phyloP scores from a whole-genome alignment of 2,113 vertebrate species.

The Bufo bufo region DNA sequence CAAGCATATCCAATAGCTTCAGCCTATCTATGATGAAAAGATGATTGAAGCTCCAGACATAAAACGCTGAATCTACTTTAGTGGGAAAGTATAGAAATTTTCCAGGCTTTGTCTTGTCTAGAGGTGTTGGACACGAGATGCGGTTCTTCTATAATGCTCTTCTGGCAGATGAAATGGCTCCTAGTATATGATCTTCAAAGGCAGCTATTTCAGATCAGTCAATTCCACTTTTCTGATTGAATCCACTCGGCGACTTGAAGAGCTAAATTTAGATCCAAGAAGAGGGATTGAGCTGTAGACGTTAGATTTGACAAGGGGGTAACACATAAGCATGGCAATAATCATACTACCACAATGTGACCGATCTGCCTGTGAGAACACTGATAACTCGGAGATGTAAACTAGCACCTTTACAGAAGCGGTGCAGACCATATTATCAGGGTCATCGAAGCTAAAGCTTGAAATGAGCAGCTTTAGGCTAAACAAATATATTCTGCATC shows the following conservation, averaged over 20 bases:
- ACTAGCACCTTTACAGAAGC: background rate
- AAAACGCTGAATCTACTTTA: conserved; percentile 13
- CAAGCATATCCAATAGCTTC: background rate
- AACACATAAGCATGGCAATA: conserved; percentile 15
- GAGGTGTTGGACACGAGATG: conserved; percentile 22
- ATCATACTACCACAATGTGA: background rate
- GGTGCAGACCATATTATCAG: background rate
- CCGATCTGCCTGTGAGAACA: background rate
- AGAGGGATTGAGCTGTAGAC: conserved; percentile 12
- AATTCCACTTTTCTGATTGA: conserved; percentile 4
- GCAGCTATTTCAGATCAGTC: conserved; percentile 32
- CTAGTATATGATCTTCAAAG: conserved; percentile 46
- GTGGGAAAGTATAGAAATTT: background rate
- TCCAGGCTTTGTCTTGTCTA: conserved; percentile 1
- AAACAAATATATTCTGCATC: too few species aligned
- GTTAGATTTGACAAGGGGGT: background rate
- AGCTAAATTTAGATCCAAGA: conserved; percentile 38
- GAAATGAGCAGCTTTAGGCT: too few species aligned
- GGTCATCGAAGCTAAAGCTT: background rate
- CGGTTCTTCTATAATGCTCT: background rate
- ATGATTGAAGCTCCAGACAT: conserved; percentile 25
- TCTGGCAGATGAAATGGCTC: conserved; percentile 36
- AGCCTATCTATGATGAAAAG: conserved; percentile 23
- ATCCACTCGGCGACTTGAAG: conserved; percentile 19
- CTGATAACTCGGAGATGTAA: background rate